Evolutionary conservation across 2,888 invertebrate genomes (phyloP).

Genomic region (Temnothorax ravouxi): DNA sequence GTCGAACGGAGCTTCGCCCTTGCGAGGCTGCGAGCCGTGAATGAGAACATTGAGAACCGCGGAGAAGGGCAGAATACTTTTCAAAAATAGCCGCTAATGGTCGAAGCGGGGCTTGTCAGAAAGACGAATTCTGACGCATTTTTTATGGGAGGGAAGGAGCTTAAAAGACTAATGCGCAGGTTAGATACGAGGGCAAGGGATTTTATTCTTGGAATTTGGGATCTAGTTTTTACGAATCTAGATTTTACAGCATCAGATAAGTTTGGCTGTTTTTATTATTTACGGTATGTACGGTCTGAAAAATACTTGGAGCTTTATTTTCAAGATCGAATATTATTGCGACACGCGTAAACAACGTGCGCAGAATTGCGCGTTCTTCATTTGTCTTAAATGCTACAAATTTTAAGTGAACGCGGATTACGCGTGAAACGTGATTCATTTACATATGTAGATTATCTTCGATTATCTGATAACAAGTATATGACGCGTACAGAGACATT

Average conservation of each 20-base stretch:
- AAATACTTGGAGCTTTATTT: not conserved
- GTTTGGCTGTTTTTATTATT: not conserved
- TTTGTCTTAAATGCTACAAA: not conserved
- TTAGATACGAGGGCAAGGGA: not conserved
- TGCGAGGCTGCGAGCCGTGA: not conserved
- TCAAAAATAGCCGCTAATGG: not conserved
- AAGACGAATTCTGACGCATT: not conserved
- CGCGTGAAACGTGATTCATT: not conserved
- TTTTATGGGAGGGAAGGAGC: not conserved
- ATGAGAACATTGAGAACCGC: slow-evolving; percentile 10
- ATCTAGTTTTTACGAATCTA: not conserved
- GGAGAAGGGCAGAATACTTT: not conserved
- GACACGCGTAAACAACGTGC: not conserved
- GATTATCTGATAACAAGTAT: not conserved
- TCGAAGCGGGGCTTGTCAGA: no score
- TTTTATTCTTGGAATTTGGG: not conserved
- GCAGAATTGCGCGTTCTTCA: not conserved
- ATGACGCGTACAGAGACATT: not conserved
- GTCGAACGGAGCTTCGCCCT: no score
- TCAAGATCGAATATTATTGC: not conserved
- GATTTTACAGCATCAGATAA: not conserved
- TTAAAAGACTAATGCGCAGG: not conserved
- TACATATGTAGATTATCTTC: not conserved
- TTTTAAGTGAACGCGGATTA: no score
- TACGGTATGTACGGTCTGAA: not conserved